Base-by-base conservation (phyloP, 2,113 vertebrate species). In the Sceloporus tristichus region DNA sequence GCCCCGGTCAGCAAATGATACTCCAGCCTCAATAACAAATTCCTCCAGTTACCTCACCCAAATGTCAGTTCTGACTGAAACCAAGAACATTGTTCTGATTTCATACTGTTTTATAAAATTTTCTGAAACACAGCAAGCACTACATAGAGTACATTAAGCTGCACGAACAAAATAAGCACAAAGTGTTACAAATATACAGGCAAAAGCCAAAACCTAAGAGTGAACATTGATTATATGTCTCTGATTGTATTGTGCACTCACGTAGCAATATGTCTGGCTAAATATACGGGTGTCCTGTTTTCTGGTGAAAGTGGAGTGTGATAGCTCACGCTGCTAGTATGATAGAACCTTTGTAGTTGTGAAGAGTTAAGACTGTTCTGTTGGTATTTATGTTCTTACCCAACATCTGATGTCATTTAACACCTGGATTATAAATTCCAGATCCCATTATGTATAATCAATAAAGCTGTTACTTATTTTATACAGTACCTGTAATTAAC, bases 381-480 rank as follows among this genome's bases (percentile, higher is more conserved):
- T 94, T 88, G 93, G 85, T 82, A 90, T 90, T 85, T 92, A 94
- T 91, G 76, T 85, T 79, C 79, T 92, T 90, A 70, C 68, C 86
- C 83, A 65, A 79, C 34, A 92, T 88, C 95, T 87, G 91, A 80
- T 90, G 88, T 95, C 91, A 93, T 93, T 95, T 86, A 89, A 91
- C 91, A 84, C 88, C 80, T 85, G 91, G 84, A 40, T 90, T 85
- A 86, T 92, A 94, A 90, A 85, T 92, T 90, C 34, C 66, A 71
- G 90, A 85, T 77, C n/a, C 84, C 88, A 93, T 87, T 85, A 91
- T 93, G 94, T 94, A 94, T 90, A 92, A 95, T 90, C 94, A 95
- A 96, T 96, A 95, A 96, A 96, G 82, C 89, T 88, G 91, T 91
- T 92, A 91, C 94, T 90, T 94, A 95, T 96, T 97, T 96, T 95